Evolutionary conservation across 37 sponge, comb jelly and placozoan genomes (phyloP), one percentile per base, ranked within the genome.

Genomic region (Hexactinellida sp.): DNA sequence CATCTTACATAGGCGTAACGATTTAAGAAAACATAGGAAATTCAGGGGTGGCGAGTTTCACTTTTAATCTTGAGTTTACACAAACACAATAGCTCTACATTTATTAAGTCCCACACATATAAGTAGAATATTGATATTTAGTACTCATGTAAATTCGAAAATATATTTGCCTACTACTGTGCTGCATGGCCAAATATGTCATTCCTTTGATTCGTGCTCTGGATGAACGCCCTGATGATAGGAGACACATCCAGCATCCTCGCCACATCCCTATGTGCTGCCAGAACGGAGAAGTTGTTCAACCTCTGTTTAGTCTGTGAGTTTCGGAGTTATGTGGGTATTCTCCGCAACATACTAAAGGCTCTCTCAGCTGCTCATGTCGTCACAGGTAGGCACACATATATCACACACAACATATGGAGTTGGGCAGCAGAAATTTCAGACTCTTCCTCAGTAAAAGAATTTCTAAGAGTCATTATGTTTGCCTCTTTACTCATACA

Each of bases 311-410:
- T 7, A 25, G 76, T 63, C 76, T 23, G 76, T n/a, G 76, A 63
- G 76, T 63, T 28, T 63, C 76, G 34, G 76, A 63, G 76, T 7
- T 63, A 63, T 63, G 76, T 63, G 76, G 3, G 76, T 63, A 63
- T 63, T 63, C 76, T 63, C 3, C 76, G 76, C 76, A 63, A 28
- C 76, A 5, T 63, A 63, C 76, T 63, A 63, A 63, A 63, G 76
- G 76, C 34, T 63, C 76, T 63, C 32, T 63, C 76, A 63, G 76
- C 76, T 63, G 3, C 76, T 7, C 76, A 63, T 63, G 34, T 63
- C 76, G 76, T 63, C 76, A 63, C 76, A 63, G 76, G 76, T 63
- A 63, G 76, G 76, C 76, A 63, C 76, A 63, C 76, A 63, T 63
- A 47, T n/a, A 63, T 63, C 76, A 63, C 76, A 63, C 76, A 63